A percentile compares a stretch with the other conserved stretches of the same genome.
Evolutionary conservation across 2,888 invertebrate species (phyloP).

Genomic region (Euzophera pinguis): DNA sequence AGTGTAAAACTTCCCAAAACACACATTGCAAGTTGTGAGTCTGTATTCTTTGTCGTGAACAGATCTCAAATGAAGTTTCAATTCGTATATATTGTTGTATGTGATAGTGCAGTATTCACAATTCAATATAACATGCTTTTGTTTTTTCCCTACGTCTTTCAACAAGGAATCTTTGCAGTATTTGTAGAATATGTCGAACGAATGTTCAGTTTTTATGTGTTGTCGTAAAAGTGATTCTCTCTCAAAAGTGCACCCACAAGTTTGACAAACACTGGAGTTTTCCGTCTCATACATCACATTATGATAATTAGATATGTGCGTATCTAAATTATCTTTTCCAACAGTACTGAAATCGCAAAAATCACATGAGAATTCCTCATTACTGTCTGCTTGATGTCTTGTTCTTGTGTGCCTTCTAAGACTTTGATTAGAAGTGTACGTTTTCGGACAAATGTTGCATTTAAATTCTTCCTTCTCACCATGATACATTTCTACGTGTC

Average conservation of each 20-base stretch:
- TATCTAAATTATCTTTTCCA: constrained; percentile 34
- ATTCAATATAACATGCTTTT: constrained; percentile 28
- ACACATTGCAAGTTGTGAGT: constrained; percentile 57
- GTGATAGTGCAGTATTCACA: constrained; percentile 50
- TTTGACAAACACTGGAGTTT: constrained; percentile 31
- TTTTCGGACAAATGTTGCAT: constrained; percentile 57
- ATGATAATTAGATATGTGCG: constrained; percentile 28
- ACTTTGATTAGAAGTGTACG: constrained; percentile 58
- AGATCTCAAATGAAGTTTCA: constrained; percentile 54
- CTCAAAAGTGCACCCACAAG: constrained; percentile 39
- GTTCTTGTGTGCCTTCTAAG: constrained; percentile 44
- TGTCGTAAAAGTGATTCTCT: constrained; percentile 43
- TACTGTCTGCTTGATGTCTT: constrained; percentile 34
- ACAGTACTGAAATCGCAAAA: constrained; percentile 30
- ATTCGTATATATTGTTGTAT: constrained; percentile 43
- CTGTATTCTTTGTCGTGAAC: constrained; percentile 51
- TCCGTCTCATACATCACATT: constrained; percentile 15
- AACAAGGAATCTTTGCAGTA: constrained; percentile 51
- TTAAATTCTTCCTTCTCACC: constrained; percentile 44
- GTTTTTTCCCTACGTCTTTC: constrained; percentile 27
- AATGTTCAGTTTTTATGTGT: constrained; percentile 53
- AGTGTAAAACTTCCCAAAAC: constrained; percentile 55
- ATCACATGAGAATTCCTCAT: constrained; percentile 30
- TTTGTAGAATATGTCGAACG: constrained; percentile 53
- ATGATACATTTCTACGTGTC: constrained; percentile 56